Percentiles rank a stretch among this genome's conserved stretches.
Evolutionary conservation across 2,113 vertebrate species (phyloP).

Genomic region (Varanus komodoensis): DNA sequence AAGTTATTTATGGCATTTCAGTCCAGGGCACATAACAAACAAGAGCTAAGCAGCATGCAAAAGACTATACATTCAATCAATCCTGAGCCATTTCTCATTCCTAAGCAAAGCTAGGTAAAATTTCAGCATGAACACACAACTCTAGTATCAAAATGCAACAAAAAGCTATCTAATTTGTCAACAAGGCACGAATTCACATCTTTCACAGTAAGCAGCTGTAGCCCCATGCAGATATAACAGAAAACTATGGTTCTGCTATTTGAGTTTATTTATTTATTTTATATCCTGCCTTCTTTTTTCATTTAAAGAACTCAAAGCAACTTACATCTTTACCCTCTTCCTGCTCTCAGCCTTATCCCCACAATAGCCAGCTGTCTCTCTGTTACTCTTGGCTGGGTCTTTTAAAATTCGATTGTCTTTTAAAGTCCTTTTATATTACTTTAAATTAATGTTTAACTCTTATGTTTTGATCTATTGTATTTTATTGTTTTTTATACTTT

Average conservation of each 20-base stretch:
- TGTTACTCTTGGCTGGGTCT: too few relatives aligned
- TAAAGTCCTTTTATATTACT: too few relatives aligned
- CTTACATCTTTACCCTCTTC: too few relatives aligned
- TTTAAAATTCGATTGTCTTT: too few relatives aligned
- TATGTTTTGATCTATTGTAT: too few relatives aligned
- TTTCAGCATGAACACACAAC: background rate
- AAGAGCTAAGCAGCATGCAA: slow-evolving; percentile 14
- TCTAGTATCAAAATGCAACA: background rate
- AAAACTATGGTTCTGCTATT: background rate
- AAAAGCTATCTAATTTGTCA: background rate
- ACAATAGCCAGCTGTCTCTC: too few relatives aligned
- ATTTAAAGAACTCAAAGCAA: too few relatives aligned
- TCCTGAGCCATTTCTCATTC: background rate
- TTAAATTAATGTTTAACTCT: too few relatives aligned
- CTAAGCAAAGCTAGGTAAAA: background rate
- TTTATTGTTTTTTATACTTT: too few relatives aligned
- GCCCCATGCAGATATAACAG: background rate
- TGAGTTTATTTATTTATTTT: too few relatives aligned
- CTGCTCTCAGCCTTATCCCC: too few relatives aligned
- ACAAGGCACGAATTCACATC: background rate
- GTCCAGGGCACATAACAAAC: background rate
- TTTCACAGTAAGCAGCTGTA: background rate
- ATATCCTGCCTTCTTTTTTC: too few relatives aligned
- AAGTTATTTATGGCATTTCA: background rate
- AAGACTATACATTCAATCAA: background rate